These are phyloP conservation scores for Whitmania pigra DNA, from an alignment of 1,140 invertebrate genomes.

Conservation along the genomic window DNA sequence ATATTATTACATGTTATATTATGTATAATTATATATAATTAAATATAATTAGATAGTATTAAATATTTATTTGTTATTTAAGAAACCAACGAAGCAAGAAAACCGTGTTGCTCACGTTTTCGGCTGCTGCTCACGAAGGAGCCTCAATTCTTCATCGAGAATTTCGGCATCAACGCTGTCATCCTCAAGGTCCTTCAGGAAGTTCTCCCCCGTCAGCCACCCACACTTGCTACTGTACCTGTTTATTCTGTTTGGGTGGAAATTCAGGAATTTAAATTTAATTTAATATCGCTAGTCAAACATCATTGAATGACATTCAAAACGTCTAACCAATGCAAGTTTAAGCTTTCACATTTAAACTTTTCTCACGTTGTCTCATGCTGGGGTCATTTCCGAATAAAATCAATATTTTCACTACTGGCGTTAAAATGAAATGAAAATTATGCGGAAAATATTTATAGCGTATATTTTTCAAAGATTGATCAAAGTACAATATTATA, in stretches of 20 bases:
- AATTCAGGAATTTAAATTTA: neutral
- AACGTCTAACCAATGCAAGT: neutral
- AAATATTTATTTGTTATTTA: too few relatives aligned
- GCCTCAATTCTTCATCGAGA: slow-evolving; percentile 23
- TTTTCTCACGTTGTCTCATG: too few relatives aligned
- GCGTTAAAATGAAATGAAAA: too few relatives aligned
- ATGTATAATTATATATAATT: too few relatives aligned
- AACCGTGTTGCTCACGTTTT: slow-evolving; percentile 7
- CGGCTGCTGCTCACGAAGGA: slow-evolving; percentile 21
- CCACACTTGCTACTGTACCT: slow-evolving; percentile 21
- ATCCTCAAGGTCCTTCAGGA: slow-evolving; percentile 24
- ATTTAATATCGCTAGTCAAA: neutral
- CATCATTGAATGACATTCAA: too few relatives aligned
- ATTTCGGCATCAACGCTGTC: slow-evolving; percentile 26
- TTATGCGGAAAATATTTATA: too few relatives aligned
- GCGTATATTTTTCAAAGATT: too few relatives aligned
- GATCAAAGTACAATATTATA: too few relatives aligned
- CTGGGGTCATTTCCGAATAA: too few relatives aligned
- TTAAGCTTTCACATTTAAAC: neutral
- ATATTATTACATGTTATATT: too few relatives aligned
- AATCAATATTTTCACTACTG: too few relatives aligned
- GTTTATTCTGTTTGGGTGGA: slow-evolving; percentile 9
- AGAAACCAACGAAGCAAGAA: neutral
- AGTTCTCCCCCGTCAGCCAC: slow-evolving; percentile 22
- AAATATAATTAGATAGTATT: too few relatives aligned